Conservation (phyloP, 1,140 invertebrate genomes). For the Drosophila auraria region DNA sequence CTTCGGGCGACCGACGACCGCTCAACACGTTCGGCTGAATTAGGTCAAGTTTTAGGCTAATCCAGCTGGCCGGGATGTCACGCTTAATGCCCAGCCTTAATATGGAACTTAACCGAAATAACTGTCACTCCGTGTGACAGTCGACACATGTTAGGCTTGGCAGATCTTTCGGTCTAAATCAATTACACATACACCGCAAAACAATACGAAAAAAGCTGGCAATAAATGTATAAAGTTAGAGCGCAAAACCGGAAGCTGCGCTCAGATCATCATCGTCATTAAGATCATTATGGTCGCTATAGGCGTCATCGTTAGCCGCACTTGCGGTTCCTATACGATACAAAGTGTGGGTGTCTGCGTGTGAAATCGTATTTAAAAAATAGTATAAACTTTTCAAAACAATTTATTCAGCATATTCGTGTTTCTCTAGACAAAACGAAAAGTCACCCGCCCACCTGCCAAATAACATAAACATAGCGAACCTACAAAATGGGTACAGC, state of each 20-base stretch:
- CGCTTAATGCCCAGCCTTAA: conserved; percentile 28
- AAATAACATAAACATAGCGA: conserved; percentile 64
- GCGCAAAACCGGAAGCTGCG: conserved; percentile 74
- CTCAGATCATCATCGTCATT: conserved; percentile 52
- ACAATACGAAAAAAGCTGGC: conserved; percentile 30
- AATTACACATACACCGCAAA: conserved; percentile 67
- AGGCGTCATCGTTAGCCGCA: conserved; percentile 59
- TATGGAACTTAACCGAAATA: conserved; percentile 39
- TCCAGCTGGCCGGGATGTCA: conserved; percentile 43
- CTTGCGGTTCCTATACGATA: conserved; percentile 56
- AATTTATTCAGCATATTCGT: conserved; percentile 60
- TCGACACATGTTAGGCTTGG: conserved; percentile 63
- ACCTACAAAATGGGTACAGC: conserved; percentile 24
- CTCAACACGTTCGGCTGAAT: conserved; percentile 53
- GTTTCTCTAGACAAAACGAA: conserved; percentile 69
- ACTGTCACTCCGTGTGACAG: conserved; percentile 63
- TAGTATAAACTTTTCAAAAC: conserved; percentile 50
- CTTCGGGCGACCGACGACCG: conserved; percentile 35
- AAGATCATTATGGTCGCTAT: conserved; percentile 38
- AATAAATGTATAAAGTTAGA: conserved; percentile 48
- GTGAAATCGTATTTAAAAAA: conserved; percentile 16
- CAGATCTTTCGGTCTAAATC: conserved; percentile 70
- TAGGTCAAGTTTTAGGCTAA: conserved; percentile 66
- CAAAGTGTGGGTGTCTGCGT: conserved; percentile 20
- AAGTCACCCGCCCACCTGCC: conserved; percentile 67